Conservation (phyloP, 1,140 invertebrate species). For the Cyclina sinensis region DNA sequence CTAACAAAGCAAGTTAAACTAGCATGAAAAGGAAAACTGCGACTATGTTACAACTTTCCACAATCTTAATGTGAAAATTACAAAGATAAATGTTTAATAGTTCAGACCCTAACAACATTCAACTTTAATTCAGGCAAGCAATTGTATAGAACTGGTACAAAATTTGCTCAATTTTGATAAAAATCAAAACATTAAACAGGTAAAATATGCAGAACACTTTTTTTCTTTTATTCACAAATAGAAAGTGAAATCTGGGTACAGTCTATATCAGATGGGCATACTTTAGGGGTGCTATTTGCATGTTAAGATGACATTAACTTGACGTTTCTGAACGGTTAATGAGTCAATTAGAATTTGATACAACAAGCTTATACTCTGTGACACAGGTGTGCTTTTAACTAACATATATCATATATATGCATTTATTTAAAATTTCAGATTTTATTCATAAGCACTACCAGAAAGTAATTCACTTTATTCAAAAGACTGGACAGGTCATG, state of each 20-base stretch:
- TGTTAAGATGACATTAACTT: slow-evolving; percentile 6
- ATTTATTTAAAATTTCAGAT: too few species aligned
- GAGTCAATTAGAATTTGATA: background rate
- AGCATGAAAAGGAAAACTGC: slow-evolving; percentile 33
- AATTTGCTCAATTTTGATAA: slow-evolving; percentile 9
- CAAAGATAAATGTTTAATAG: slow-evolving; percentile 11
- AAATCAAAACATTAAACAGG: background rate
- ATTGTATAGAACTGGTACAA: background rate
- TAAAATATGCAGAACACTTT: background rate
- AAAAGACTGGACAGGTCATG: too few species aligned
- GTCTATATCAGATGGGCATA: background rate
- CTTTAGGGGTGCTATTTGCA: background rate
- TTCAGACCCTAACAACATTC: slow-evolving; percentile 25
- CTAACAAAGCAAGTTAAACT: background rate
- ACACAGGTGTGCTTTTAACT: too few species aligned
- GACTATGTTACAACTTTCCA: slow-evolving; percentile 42
- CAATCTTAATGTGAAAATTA: slow-evolving; percentile 35
- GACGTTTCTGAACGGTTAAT: background rate
- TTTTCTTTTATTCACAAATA: background rate
- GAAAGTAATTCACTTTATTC: too few species aligned
- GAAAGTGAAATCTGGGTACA: background rate
- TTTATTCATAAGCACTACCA: too few species aligned
- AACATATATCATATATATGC: too few species aligned
- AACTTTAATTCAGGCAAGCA: slow-evolving; percentile 12
- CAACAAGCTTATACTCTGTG: background rate